Base-by-base conservation (phyloP, 2,888 invertebrate species). In the Sinelater perroti region DNA sequence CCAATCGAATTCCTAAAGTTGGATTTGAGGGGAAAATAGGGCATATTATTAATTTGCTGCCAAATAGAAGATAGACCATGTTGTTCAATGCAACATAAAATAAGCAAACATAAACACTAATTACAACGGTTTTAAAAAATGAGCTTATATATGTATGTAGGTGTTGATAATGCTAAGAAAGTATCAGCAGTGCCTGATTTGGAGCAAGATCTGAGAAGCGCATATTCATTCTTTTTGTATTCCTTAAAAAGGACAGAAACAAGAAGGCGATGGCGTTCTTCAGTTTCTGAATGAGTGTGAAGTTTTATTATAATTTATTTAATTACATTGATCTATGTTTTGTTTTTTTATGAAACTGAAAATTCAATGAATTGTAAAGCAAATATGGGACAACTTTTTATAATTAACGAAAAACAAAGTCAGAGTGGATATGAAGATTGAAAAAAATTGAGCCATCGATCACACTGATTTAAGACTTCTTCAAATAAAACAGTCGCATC, bases 1-100 rank as follows among this genome's bases (percentile, higher is more conserved):
- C 97, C n/a, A 98, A 98, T 81, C 84, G 97, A 68, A 96, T 98
- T 76, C 81, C 98, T 55, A 96, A 97, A 75, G 92, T 97, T 75
- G 98, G 98, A 44, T 98, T 98, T 77, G 97, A 98, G 79, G 95
- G 97, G 75, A 97, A 98, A 78, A 87, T 98, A 73, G 95, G 94
- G 67, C 93, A 95, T 79, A 97, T 98, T 63, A 87, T 98, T 21
- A 90, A 89, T 71, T 80, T 96, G 47, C 79, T 98, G 66, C 97
- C 98, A 56, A 96, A 95, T 96, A 85, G 89, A 33, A 85, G 97
- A 45, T 97, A 97, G 81, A 97, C 97, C 0, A 95, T 97, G 94
- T 75, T 98, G 54, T 98, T 98, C 78, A 96, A 96, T 75, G 98
- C 98, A 1, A 98, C 98, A 1, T 91, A 94, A 72, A 94, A 95